phyloP scores from a whole-genome alignment of 2,797 vertebrate genomes.

The Psittacula derbiana region DNA sequence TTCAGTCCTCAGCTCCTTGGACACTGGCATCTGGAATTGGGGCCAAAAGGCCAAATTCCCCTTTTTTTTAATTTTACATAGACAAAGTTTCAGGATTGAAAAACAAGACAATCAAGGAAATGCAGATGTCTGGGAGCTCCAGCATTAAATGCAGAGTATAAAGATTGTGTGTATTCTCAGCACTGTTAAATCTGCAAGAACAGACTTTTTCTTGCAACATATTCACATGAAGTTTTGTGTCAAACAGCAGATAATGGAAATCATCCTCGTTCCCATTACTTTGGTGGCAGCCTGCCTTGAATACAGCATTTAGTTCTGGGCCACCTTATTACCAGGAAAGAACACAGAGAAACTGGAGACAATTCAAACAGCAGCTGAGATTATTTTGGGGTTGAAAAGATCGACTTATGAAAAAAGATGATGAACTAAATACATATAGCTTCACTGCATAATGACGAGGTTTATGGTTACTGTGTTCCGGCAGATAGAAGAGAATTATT shows the following conservation, averaged over 20 bases:
- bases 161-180: background rate
- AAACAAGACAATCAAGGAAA: background rate
- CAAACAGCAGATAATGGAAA: slow-evolving; percentile 44
- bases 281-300: slow-evolving; percentile 36
- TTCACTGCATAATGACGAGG: slow-evolving; percentile 27
- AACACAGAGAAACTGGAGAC: slow-evolving; percentile 25
- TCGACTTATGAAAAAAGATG: slow-evolving; percentile 47
- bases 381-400: slow-evolving; percentile 45
- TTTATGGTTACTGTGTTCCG: background rate
- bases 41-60: background rate
- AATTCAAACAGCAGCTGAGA: slow-evolving; percentile 49
- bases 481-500: slow-evolving; percentile 37
- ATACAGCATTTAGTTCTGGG: slow-evolving; percentile 30
- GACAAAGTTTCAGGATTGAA: background rate
- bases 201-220: background rate
- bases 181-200: background rate
- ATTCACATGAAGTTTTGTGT: slow-evolving; percentile 13
- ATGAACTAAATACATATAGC: slow-evolving; percentile 36
- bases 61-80: background rate
- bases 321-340: slow-evolving; percentile 26
- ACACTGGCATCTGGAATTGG: background rate
- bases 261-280: slow-evolving; percentile 8
- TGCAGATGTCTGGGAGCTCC: background rate
- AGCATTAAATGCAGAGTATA: background rate
- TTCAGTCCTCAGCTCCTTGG: background rate